Base-by-base conservation (phyloP, 2,113 vertebrate species). In the Dasyornis broadbenti region DNA sequence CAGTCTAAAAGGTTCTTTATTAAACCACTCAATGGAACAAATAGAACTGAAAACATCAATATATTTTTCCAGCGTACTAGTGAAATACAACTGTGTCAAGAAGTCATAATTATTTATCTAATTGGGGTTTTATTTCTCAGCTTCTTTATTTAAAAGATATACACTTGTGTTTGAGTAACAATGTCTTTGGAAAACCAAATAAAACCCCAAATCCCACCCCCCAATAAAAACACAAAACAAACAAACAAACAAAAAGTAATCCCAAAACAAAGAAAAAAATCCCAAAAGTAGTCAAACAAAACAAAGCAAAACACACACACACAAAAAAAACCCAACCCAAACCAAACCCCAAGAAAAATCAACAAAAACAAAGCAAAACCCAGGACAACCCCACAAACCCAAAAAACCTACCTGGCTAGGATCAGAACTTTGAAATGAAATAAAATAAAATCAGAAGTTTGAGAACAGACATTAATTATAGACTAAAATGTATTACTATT, bases 351-450 rank as follows among this genome's bases (percentile, higher is more conserved):
- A 15, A 45, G 28, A 28, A 21, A 17, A 45, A 8, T 9, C 17
- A 37, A 37, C 9, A 16, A 15, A 5, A 23, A 7, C 28, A 28
- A 49, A 54, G 7, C 7, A 40, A 56, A 75, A 49, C 6, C 15
- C 2, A 52, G 45, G 8, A 15, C 49, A 56, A 9, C 2, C 3
- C 5, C 12, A 20, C 22, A 40, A 20, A 4, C 20, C 8, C 5
- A 54, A 56, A 69, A 54, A 39, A 6, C 0, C 2, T 21, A 5
- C 4, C 27, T 31, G 4, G 1, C 11, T 76, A 2, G 4, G 39
- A 39, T 11, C 10, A 31, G 5, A 60, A 17, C 1, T 45, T 24
- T 20, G 24, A 71, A 94, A 42, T 37, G 0, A 90, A 81, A 63
- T 13, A 33, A 64, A 39, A 45, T 28, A 23, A 63, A 86, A 57